Evolutionary conservation across 2,888 invertebrate genomes (phyloP).

Genomic region (Lobophora halterata): DNA sequence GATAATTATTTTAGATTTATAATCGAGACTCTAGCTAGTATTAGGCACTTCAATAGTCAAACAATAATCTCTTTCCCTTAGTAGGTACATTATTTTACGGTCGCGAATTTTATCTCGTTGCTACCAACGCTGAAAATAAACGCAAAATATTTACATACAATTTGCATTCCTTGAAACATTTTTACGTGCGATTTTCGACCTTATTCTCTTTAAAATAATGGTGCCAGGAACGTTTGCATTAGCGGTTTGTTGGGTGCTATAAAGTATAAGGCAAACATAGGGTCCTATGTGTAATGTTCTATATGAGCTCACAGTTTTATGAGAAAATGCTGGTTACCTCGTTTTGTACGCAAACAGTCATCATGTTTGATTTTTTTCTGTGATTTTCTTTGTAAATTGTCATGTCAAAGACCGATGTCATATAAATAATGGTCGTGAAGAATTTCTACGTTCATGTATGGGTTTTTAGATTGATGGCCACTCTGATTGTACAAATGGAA

Average conservation of each 20-base stretch:
- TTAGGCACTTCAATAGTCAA: slow-evolving; percentile 55
- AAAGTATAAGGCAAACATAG: slow-evolving; percentile 63
- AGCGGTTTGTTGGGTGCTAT: slow-evolving; percentile 49
- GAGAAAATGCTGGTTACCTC: slow-evolving; percentile 47
- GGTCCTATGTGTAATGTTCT: slow-evolving; percentile 59
- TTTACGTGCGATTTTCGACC: slow-evolving; percentile 44
- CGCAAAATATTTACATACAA: slow-evolving; percentile 55
- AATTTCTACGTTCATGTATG: no score
- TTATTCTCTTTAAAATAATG: slow-evolving; percentile 40
- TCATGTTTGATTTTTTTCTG: slow-evolving; percentile 39
- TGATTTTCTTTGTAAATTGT: no score
- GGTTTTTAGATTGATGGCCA: slow-evolving; percentile 1
- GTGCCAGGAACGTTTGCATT: slow-evolving; percentile 37
- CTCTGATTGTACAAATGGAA: no score
- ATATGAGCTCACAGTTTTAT: slow-evolving; percentile 58
- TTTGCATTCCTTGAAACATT: slow-evolving; percentile 46
- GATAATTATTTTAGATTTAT: no score
- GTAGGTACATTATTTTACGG: slow-evolving; percentile 60
- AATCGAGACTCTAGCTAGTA: no score
- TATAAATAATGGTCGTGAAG: no score
- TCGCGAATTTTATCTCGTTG: slow-evolving; percentile 64
- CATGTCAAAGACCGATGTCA: no score
- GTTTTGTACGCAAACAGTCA: slow-evolving; percentile 39
- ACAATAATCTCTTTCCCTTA: slow-evolving; percentile 54
- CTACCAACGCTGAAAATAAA: slow-evolving; percentile 59